phyloP scores from a whole-genome alignment of 2,113 vertebrate genomes.

The Gorilla gorilla region DNA sequence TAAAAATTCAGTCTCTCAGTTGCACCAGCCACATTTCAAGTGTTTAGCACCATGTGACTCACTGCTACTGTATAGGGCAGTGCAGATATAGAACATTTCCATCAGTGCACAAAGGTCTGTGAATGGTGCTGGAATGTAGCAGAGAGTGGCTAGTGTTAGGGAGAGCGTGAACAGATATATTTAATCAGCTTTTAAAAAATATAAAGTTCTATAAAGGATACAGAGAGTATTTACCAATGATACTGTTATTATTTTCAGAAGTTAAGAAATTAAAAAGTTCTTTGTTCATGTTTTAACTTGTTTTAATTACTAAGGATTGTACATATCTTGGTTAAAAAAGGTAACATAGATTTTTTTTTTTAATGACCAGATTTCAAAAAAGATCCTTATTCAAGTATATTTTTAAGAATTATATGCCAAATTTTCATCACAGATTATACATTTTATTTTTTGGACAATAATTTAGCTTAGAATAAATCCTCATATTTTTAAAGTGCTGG shows the following conservation, averaged over 20 bases:
- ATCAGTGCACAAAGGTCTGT: background rate
- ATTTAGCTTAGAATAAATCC: constrained; percentile 5
- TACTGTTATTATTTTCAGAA: constrained; percentile 25
- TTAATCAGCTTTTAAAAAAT: background rate
- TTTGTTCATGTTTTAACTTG: background rate
- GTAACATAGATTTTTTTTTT: background rate
- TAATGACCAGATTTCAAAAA: background rate
- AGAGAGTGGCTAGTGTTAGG: background rate
- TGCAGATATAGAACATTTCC: background rate
- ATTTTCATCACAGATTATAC: background rate
- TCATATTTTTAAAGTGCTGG: constrained; percentile 24
- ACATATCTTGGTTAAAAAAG: background rate
- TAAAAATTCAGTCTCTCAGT: background rate
- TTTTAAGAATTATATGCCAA: background rate
- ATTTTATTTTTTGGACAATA: constrained; percentile 7
- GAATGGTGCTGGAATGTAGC: background rate
- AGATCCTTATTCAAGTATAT: background rate
- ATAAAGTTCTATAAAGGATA: background rate
- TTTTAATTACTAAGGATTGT: constrained; percentile 37
- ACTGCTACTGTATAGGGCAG: background rate
- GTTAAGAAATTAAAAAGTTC: constrained; percentile 28
- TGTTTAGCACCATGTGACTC: background rate
- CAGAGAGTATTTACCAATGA: background rate
- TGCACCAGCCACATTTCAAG: background rate
- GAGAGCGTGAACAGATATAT: background rate